These are phyloP conservation scores for honey bee (Apis mellifera) DNA, from an alignment of 1,140 invertebrate species.

Conservation along the genomic window DNA sequence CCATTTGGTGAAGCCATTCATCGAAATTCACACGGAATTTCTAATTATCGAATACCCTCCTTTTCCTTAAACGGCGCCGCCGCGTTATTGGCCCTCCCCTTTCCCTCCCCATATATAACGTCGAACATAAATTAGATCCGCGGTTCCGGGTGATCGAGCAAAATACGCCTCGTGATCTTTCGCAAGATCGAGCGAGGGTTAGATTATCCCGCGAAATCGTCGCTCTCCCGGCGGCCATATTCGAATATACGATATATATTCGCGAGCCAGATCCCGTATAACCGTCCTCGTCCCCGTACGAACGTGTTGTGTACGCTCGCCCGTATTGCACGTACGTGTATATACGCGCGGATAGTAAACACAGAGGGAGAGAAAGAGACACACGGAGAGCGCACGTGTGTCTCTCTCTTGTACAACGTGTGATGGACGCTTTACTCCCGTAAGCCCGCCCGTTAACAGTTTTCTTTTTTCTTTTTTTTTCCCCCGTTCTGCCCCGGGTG, in stretches of 20 bases:
- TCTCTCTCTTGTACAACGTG: conserved; percentile 3
- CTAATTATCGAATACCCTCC: background rate
- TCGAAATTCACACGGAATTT: conserved; percentile 9
- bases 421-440: conserved; percentile 51
- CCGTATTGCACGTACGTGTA: background rate
- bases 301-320: too few relatives aligned
- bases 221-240: conserved; percentile 36
- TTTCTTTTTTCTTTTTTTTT: too few relatives aligned
- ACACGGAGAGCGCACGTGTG: background rate
- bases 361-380: too few relatives aligned
- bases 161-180: conserved; percentile 46
- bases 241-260: conserved; percentile 66
- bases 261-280: conserved; percentile 40
- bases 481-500: conserved; percentile 54
- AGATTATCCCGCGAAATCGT: conserved; percentile 29
- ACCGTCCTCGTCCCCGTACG: background rate
- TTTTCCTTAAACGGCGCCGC: background rate
- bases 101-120: background rate
- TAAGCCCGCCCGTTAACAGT: conserved; percentile 42
- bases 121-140: conserved; percentile 21
- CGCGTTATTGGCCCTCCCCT: background rate
- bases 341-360: conserved; percentile 5
- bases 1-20: background rate
- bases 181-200: conserved; percentile 44
- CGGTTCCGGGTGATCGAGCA: conserved; percentile 76